Evolutionary conservation across 2,888 invertebrate genomes (phyloP).

Genomic region (Incurvaria masculella): DNA sequence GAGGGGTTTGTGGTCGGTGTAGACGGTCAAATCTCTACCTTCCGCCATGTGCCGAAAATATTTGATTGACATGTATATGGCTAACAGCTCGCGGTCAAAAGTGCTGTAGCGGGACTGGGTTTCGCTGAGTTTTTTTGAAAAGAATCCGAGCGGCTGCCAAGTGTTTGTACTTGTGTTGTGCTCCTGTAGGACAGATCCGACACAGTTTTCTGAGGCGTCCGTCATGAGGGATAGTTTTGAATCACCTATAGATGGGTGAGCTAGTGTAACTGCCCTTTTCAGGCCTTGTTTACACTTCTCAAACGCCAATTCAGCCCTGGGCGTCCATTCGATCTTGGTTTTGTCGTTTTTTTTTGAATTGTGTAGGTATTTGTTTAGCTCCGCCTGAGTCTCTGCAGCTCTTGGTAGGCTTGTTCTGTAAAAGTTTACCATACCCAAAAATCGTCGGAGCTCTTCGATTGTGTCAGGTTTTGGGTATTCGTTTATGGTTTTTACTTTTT

Average conservation of each 20-base stretch:
- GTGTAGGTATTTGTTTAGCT: constrained; percentile 11
- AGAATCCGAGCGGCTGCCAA: constrained; percentile 13
- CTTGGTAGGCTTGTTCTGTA: constrained; percentile 8
- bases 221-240: constrained; percentile 16
- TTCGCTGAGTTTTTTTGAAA: constrained; percentile 8
- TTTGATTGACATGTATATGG: constrained; percentile 10
- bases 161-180: neutral
- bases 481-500: constrained; percentile 13
- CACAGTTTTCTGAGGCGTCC: constrained; percentile 29
- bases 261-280: constrained; percentile 5
- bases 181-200: constrained; percentile 31
- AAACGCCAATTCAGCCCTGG: constrained; percentile 10
- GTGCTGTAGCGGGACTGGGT: constrained; percentile 12
- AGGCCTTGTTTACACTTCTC: constrained; percentile 13
- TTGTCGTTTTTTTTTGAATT: constrained; percentile 17
- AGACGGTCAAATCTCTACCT: constrained; percentile 9
- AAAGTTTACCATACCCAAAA: constrained; percentile 11
- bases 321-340: constrained; percentile 14
- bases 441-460: constrained; percentile 6
- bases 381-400: constrained; percentile 7
- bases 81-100: constrained; percentile 14
- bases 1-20: constrained; percentile 16
- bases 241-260: constrained; percentile 10
- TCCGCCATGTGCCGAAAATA: constrained; percentile 13
- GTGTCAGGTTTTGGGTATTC: constrained; percentile 9